phyloP scores from a whole-genome alignment of 2,888 invertebrate species.

The Leptinotarsa tumamoca region DNA sequence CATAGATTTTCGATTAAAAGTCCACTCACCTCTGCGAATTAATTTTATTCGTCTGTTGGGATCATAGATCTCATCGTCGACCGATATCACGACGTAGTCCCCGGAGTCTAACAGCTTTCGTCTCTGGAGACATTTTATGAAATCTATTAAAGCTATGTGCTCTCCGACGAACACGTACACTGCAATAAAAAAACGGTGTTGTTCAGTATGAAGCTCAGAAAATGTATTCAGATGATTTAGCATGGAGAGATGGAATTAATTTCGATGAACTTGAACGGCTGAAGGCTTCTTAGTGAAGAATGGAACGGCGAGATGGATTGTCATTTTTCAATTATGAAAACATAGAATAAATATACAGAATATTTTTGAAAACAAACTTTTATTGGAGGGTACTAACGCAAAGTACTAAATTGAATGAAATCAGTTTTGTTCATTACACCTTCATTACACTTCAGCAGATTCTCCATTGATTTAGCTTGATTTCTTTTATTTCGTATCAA shows the following conservation, averaged over 20 bases:
- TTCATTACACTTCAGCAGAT: too few species aligned
- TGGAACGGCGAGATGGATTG: too few species aligned
- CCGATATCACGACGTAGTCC: constrained; percentile 88
- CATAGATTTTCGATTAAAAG: not conserved
- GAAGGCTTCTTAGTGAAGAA: too few species aligned
- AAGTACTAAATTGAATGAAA: too few species aligned
- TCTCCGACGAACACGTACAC: constrained; percentile 94
- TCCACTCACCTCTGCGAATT: constrained; percentile 67
- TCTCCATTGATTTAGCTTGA: too few species aligned
- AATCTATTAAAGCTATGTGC: constrained; percentile 86
- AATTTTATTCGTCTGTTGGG: constrained; percentile 72
- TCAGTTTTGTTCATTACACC: too few species aligned
- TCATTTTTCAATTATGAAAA: too few species aligned
- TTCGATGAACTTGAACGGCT: not conserved
- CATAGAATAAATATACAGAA: too few species aligned
- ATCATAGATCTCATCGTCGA: constrained; percentile 88
- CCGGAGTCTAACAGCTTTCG: constrained; percentile 80
- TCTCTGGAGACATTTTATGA: constrained; percentile 82
- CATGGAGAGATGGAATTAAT: constrained; percentile 41
- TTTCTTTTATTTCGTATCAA: too few species aligned
- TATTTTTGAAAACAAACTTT: too few species aligned
- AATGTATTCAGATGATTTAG: constrained; percentile 54
- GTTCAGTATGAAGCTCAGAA: not conserved
- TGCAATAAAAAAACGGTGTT: constrained; percentile 62
- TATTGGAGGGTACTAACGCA: too few species aligned